Conservation (phyloP, 2,113 vertebrate genomes). For the Hippocampus barbouri region DNA sequence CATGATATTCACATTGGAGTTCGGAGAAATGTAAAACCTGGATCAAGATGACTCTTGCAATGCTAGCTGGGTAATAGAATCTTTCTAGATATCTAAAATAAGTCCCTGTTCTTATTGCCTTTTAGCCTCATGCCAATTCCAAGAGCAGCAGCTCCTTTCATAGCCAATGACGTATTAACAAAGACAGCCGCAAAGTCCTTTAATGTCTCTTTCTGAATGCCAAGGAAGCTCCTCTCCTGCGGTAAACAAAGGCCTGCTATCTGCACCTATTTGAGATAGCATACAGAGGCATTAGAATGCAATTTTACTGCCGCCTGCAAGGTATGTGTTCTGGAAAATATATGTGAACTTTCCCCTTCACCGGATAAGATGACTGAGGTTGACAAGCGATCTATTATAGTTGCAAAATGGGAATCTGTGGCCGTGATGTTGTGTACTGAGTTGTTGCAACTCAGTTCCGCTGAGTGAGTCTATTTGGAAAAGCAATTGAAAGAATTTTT, state of each 20-base stretch:
- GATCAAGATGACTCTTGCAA: not conserved
- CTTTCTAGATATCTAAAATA: not conserved
- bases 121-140: not conserved
- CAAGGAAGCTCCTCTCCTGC: not conserved
- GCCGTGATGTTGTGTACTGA: not conserved
- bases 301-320: constrained; percentile 1
- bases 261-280: constrained; percentile 1
- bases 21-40: not conserved
- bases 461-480: not conserved
- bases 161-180: constrained; percentile 9
- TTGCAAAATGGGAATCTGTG: not conserved
- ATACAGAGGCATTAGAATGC: constrained; percentile 1
- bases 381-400: constrained; percentile 1
- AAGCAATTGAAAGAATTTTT: not conserved
- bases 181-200: constrained; percentile 10
- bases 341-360: not conserved
- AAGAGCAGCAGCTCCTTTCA: constrained; percentile 6
- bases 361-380: constrained; percentile 4
- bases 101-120: not conserved
- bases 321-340: constrained; percentile 7
- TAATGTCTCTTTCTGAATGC: constrained; percentile 11
- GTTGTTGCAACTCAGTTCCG: not conserved
- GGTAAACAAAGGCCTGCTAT: constrained; percentile 4
- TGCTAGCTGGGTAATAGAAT: not conserved
- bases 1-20: not conserved